Conservation (phyloP, 2,113 vertebrate species). For the Sisor rabdophorus region DNA sequence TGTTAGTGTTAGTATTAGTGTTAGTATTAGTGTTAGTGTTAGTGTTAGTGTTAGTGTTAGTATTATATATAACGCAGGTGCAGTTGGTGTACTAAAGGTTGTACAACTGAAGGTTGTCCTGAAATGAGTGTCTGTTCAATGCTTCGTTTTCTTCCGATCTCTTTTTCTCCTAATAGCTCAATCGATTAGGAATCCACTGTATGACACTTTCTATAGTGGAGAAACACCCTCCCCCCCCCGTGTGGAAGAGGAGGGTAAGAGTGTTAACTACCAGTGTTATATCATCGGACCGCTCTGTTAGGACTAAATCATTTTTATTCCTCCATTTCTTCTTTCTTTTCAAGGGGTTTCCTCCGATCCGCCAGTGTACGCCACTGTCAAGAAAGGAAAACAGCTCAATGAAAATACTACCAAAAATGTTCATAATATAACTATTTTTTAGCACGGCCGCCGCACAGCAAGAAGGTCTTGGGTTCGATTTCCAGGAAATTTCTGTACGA, state of each 20-base stretch:
- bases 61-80: too few species aligned
- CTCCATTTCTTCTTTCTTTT: neutral
- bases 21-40: too few species aligned
- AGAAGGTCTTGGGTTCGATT: too few species aligned
- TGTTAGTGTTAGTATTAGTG: too few species aligned
- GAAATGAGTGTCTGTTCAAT: neutral
- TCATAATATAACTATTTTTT: too few species aligned
- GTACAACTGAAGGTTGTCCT: neutral
- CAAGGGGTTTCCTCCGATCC: neutral
- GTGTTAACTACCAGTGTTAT: neutral
- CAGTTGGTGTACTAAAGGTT: too few species aligned
- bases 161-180: neutral
- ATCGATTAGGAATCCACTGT: constrained; percentile 7
- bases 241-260: neutral
- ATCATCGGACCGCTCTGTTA: neutral
- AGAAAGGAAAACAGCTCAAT: constrained; percentile 11
- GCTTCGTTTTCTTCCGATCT: neutral
- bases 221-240: neutral
- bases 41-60: too few species aligned
- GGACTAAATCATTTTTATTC: neutral
- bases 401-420: too few species aligned
- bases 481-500: too few species aligned
- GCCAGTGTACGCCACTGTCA: constrained; percentile 8
- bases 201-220: neutral
- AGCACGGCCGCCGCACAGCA: too few species aligned